Evolutionary conservation across 2,797 vertebrate species (phyloP), one percentile per base, ranked within the genome.

Genomic region (Erpetoichthys calabaricus): DNA sequence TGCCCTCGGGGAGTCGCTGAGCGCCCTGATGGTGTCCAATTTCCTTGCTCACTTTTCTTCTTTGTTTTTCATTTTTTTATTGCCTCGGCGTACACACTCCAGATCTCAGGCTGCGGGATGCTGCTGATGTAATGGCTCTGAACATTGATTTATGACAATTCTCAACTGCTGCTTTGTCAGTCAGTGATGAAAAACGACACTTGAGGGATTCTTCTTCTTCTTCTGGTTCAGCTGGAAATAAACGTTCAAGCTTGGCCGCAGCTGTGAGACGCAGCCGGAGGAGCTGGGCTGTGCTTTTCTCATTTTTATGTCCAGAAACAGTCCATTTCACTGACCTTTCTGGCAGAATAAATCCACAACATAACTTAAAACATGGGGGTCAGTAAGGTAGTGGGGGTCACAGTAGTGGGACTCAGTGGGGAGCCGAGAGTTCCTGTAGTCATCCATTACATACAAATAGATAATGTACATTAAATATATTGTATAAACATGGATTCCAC

Each of bases 141-240:
- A 8, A 9, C 7, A 3, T 9, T 58, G 56, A 62, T 57, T 62
- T 58, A 62, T 7, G 51, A 47, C 7, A 5, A 3, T 10, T 7
- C 44, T 47, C 50, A 8, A 44, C 45, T 41, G 47, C 6, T 41
- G 51, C 60, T 53, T 25, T n/a, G n/a, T 47, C 52, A 62, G 51
- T 53, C 47, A 3, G 7, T 47, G n/a, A 7, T 62, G 51, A 62
- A 50, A 57, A 54, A 58, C 7, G 53, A 43, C 50, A 44, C 56
- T 41, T 50, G 57, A 52, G 56, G 60, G 51, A 44, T 44, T 45
- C 5, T 6, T 45, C 44, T 52, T 44, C 51, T 25, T 25, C 50
- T 45, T 7, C 7, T 42, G 42, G 53, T 54, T 54, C 41, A 54
- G 55, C 8, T 10, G 7, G 45, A 55, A 45, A 8, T 45, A 60